A percentile compares a stretch with the other conserved stretches of the same genome.
phyloP scores from a whole-genome alignment of 2,797 vertebrate species.

The Betta splendens region DNA sequence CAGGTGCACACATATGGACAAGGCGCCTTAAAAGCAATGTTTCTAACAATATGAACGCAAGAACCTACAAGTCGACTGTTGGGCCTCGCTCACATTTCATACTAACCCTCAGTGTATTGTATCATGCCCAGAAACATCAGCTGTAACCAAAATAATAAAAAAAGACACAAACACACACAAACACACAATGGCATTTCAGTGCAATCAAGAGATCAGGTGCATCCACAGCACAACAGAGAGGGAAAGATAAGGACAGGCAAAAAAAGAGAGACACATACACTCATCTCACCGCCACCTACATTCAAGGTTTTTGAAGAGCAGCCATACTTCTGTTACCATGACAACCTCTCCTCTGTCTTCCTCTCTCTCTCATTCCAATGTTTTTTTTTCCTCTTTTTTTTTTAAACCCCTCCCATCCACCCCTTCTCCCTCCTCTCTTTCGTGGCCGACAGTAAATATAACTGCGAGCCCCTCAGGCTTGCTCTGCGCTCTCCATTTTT shows the following conservation, averaged over 20 bases:
- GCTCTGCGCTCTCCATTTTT: slow-evolving; percentile 64
- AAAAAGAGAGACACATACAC: slow-evolving; percentile 53
- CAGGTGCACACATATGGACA: slow-evolving; percentile 24
- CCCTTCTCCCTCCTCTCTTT: slow-evolving; percentile 64
- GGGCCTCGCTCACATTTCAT: slow-evolving; percentile 56
- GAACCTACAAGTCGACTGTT: slow-evolving; percentile 10
- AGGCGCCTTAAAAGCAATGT: neutral
- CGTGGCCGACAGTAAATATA: slow-evolving; percentile 77
- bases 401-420: slow-evolving; percentile 56
- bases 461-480: slow-evolving; percentile 66
- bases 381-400: slow-evolving; percentile 45
- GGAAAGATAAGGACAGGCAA: slow-evolving; percentile 48
- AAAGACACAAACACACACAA: too few relatives aligned
- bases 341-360: slow-evolving; percentile 76
- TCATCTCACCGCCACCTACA: slow-evolving; percentile 79
- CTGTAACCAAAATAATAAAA: slow-evolving; percentile 29
- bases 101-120: slow-evolving; percentile 30
- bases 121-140: slow-evolving; percentile 51
- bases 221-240: slow-evolving; percentile 67
- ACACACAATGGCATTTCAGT: slow-evolving; percentile 36
- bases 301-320: slow-evolving; percentile 83
- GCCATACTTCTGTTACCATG: slow-evolving; percentile 80
- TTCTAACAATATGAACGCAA: neutral
- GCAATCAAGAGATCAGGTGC: slow-evolving; percentile 60
- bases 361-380: slow-evolving; percentile 69